Evolutionary conservation across 2,888 invertebrate genomes (phyloP).

Genomic region (Ceratothoa steindachneri): DNA sequence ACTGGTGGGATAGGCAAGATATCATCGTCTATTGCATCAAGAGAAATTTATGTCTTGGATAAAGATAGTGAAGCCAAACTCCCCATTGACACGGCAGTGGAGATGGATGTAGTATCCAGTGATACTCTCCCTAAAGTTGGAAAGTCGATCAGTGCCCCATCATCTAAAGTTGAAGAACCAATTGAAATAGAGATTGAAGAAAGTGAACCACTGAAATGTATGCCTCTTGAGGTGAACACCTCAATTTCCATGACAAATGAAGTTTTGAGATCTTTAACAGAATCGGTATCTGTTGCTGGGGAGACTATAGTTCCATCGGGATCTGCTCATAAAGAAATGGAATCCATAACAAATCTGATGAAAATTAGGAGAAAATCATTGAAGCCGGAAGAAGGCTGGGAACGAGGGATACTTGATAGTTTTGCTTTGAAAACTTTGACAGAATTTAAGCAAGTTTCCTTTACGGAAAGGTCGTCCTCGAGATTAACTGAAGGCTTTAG

Average conservation of each 20-base stretch:
- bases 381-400: conserved; percentile 66
- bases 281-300: conserved; percentile 70
- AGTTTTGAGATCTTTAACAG: conserved; percentile 1
- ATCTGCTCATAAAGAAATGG: conserved; percentile 71
- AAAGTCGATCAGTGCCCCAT: background rate
- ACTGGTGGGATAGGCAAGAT: too few species aligned
- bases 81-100: background rate
- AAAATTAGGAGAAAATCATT: conserved; percentile 73
- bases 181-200: background rate
- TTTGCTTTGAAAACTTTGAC: conserved; percentile 69
- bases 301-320: conserved; percentile 74
- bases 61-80: background rate
- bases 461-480: conserved; percentile 71
- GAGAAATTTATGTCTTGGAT: background rate
- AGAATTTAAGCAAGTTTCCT: conserved; percentile 56
- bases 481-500: background rate
- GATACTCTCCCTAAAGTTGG: background rate
- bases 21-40: background rate
- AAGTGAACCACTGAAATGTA: background rate
- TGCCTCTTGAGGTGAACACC: background rate
- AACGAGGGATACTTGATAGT: conserved; percentile 73
- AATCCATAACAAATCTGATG: too few species aligned
- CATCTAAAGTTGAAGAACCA: background rate
- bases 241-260: background rate
- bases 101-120: background rate